Evolutionary conservation across 1,140 invertebrate species (phyloP), one percentile per base, ranked within the genome.

Genomic region (Ephestia elutella): DNA sequence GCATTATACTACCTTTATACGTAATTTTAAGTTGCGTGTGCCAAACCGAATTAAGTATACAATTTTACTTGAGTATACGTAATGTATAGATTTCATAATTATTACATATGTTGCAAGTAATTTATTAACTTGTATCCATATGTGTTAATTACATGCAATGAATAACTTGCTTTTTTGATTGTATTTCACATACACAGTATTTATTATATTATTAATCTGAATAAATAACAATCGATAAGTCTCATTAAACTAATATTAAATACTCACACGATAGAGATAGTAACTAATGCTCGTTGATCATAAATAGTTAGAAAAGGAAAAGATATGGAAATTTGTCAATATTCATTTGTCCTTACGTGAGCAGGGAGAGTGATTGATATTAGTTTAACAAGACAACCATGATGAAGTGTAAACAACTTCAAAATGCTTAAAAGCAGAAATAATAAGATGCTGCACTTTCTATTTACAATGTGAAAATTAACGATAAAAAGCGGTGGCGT

Each of bases 391-490:
- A 44, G 7, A 44, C 15, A 15, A 44, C 32, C 11, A 13, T 3
- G 21, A 15, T 44, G 3, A 44, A 44, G 38, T 44, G 38, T 15
- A 9, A 44, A 44, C 13, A 44, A 44, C 38, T 44, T 44, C 38
- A 44, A 62, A 62, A 60, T 66, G 59, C 57, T 63, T 59, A 49
- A 32, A 72, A 72, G 70, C 70, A 25, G 59, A 67, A 58, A 62
- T n/a, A 30, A 59, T 61, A 63, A 60, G 35, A 72, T 69, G 70
- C 66, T 61, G 30, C 25, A 60, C 19, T 63, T 62, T 58, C 63
- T 54, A 59, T 53, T 17, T 15, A 57, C 17, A 25, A 63, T 49
- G 56, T 62, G 59, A 38, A 67, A 50, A 60, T 55, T 61, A 15
- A 19, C 30, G 21, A 15, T 11, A 64, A 65, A 64, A 68, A 73